Conservation (phyloP, 92 coral and sea anemone species). For the Phenganax marumi region DNA sequence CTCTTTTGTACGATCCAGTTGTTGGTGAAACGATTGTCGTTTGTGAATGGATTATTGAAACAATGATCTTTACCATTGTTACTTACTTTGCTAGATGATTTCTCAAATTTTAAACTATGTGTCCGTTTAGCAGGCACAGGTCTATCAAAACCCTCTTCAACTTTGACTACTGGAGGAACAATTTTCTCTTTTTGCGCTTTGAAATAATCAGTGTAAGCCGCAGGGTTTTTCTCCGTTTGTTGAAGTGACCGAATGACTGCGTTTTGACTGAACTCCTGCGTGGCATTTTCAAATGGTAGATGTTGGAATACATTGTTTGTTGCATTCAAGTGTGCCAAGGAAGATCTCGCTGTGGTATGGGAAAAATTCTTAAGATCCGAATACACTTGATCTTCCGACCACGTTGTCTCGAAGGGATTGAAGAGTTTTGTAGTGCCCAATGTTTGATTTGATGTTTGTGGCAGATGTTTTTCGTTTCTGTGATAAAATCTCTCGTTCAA, state of each 20-base stretch:
- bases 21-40: conserved; percentile 16
- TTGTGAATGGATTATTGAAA: conserved; percentile 8
- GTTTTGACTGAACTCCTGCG: conserved; percentile 25
- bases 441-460: conserved; percentile 30
- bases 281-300: not conserved
- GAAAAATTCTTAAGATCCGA: not conserved
- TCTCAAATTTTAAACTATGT: conserved; percentile 1
- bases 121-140: conserved; percentile 44
- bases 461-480: conserved; percentile 31
- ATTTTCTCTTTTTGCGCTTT: conserved; percentile 22
- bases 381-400: no score
- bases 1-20: conserved; percentile 34
- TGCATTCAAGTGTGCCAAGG: not conserved
- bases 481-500: conserved; percentile 16
- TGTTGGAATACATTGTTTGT: not conserved
- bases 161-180: conserved; percentile 41
- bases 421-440: not conserved
- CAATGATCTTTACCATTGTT: not conserved
- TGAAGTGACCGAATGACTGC: conserved; percentile 34
- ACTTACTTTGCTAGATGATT: conserved; percentile 5
- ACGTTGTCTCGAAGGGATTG: conserved; percentile 2
- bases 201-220: conserved; percentile 25
- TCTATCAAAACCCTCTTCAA: conserved; percentile 35
- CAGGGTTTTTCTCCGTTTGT: not conserved
- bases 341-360: not conserved